A percentile compares a stretch with the other conserved stretches of the same genome.
Evolutionary conservation across 1,140 invertebrate species (phyloP).

Genomic region (Littorina saxatilis): DNA sequence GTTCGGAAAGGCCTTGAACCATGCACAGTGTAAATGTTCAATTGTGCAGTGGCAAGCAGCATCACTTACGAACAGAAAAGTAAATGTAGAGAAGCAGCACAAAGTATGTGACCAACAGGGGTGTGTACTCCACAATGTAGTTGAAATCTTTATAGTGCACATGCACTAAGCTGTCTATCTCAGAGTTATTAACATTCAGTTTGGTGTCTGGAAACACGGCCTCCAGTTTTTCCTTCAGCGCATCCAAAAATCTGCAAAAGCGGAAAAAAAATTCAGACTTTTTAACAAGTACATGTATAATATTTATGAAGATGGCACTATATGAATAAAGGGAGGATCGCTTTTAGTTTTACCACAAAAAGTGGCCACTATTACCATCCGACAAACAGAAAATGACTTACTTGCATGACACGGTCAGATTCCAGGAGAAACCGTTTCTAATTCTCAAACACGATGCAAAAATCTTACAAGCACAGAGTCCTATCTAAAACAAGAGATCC

Average conservation of each 20-base stretch:
- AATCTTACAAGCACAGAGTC: too few species aligned
- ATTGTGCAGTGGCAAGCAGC: too few species aligned
- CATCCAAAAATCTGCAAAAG: constrained; percentile 84
- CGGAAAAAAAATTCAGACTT: neutral
- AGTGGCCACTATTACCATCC: neutral
- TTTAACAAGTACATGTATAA: too few species aligned
- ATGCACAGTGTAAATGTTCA: too few species aligned
- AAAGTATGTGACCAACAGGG: constrained; percentile 88
- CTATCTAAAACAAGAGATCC: too few species aligned
- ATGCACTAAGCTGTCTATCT: constrained; percentile 68
- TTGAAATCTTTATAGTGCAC: constrained; percentile 82
- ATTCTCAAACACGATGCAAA: too few species aligned
- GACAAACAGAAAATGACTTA: neutral
- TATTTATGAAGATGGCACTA: too few species aligned
- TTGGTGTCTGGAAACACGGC: constrained; percentile 82
- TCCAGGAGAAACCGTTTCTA: constrained; percentile 91
- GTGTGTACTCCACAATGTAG: constrained; percentile 90
- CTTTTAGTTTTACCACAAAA: neutral
- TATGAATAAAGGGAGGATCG: neutral
- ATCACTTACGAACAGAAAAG: constrained; percentile 91
- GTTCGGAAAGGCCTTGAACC: too few species aligned
- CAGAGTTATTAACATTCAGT: constrained; percentile 76
- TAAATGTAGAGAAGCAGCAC: constrained; percentile 94
- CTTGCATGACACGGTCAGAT: constrained; percentile 68
- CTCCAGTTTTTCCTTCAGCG: constrained; percentile 83